Base-by-base conservation (phyloP, 2,888 invertebrate species). In the Tetramorium bicarinatum region DNA sequence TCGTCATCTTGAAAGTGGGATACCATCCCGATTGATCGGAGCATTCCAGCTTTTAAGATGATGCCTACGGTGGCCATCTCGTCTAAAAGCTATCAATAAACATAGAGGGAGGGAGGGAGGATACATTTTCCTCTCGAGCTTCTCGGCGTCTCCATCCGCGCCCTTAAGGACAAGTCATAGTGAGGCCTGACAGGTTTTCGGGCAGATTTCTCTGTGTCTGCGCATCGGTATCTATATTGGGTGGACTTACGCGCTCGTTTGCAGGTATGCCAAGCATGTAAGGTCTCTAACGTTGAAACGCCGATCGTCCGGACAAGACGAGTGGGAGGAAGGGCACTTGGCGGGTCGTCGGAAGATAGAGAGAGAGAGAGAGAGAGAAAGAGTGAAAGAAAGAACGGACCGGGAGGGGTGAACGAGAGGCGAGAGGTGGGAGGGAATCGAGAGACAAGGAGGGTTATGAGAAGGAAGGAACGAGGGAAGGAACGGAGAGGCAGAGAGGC, bases 261-360 rank as follows among this genome's bases (percentile, higher is more conserved):
- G 84, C 88, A 90, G 90, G 91, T 89, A 89, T 89, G 90, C 91
- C 86, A 90, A 77, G 91, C 85, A 91, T 90, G 91, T 90, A 90
- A 90, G 89, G 89, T 86, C 89, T 86, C 89, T 89, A 91, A 85
- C 87, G 87, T 83, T 84, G 87, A 89, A 85, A 85, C 85, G 83
- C 72, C 82, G 83, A 84, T 87, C 85, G 86, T 83, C 64, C 82
- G 85, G 59, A 71, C 85, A 79, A 83, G 82, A 85, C 86, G 88
- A 89, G 91, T 87, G 86, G 89, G 88, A 89, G 91, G 86, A 90
- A 81, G 90, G 84, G 84, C 88, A 79, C 69, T 72, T 13, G 67
- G 80, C 82, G 54, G 86, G 87, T 85, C 81, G 83, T 79, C 62
- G 76, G 76, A 64, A 62, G 67, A 77, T n/a, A 34, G 61, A 76